phyloP scores from a whole-genome alignment of 2,113 vertebrate species.

The Poeciliopsis occidentalis region DNA sequence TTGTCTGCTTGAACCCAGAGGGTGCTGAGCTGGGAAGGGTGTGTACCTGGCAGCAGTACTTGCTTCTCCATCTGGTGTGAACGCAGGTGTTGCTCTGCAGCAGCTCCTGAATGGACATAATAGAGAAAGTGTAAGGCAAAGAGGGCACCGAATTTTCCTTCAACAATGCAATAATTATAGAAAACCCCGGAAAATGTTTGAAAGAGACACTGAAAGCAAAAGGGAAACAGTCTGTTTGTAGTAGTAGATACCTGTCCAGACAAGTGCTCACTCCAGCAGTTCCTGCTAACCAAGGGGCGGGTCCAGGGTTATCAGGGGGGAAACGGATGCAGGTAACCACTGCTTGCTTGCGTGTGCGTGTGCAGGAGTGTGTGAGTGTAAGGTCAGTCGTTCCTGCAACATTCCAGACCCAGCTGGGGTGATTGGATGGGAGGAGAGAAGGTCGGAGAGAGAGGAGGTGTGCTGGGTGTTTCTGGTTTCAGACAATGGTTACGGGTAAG shows the following conservation, averaged over 20 bases:
- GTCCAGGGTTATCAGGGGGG: background rate
- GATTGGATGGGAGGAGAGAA: conserved; percentile 74
- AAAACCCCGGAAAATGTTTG: too few relatives aligned
- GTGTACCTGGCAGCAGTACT: conserved; percentile 93
- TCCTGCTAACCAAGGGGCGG: conserved; percentile 29
- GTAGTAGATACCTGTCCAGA: conserved; percentile 31
- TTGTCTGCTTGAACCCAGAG: conserved; percentile 26
- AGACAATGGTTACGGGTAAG: conserved; percentile 75
- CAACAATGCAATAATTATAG: background rate
- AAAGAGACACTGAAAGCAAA: background rate
- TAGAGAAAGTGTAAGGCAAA: conserved; percentile 58
- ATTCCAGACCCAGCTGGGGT: conserved; percentile 79
- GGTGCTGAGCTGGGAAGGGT: conserved; percentile 53
- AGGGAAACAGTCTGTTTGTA: background rate
- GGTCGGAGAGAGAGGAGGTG: conserved; percentile 62
- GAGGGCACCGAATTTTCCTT: background rate
- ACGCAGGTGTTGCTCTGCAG: conserved; percentile 88
- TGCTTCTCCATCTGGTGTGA: conserved; percentile 94
- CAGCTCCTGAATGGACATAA: conserved; percentile 85
- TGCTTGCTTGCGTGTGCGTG: conserved; percentile 31
- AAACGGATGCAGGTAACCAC: conserved; percentile 61
- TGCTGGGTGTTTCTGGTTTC: conserved; percentile 77
- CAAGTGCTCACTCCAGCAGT: conserved; percentile 45
- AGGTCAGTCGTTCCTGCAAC: conserved; percentile 71
- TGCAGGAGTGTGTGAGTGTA: conserved; percentile 29